Conservation (phyloP, 2,113 vertebrate genomes). For the Malurus alboscapulatus region DNA sequence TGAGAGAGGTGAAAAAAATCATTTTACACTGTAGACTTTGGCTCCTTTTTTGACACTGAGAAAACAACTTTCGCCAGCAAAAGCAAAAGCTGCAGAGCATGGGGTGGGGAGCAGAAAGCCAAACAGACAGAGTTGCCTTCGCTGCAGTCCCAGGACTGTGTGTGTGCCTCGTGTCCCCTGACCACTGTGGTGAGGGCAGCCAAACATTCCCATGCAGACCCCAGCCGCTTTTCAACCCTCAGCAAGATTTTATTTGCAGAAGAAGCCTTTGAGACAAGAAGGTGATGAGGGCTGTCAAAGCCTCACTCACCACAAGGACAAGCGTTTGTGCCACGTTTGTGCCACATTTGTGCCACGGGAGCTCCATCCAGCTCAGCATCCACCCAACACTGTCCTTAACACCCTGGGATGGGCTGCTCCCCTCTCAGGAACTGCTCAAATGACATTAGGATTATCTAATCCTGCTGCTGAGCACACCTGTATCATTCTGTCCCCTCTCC, state of each 20-base stretch:
- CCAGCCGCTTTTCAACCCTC: not conserved
- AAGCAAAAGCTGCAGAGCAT: slow-evolving; percentile 30
- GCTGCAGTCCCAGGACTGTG: not conserved
- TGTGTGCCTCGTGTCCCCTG: not conserved
- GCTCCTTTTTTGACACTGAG: slow-evolving; percentile 60
- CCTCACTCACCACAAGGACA: not conserved
- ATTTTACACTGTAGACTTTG: slow-evolving; percentile 58
- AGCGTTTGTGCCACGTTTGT: not conserved
- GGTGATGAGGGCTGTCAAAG: not conserved
- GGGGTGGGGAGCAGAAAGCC: slow-evolving; percentile 1
- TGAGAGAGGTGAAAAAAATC: slow-evolving; percentile 70
- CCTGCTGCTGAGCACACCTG: not conserved
- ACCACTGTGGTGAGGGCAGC: not conserved
- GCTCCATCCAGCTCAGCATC: not conserved
- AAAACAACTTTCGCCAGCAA: slow-evolving; percentile 61
- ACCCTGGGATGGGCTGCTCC: not conserved
- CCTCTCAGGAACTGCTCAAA: not conserved
- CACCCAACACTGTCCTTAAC: not conserved
- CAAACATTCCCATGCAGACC: not conserved
- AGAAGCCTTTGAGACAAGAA: not conserved
- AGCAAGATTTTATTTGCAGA: not conserved
- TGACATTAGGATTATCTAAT: not conserved
- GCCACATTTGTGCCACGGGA: not conserved
- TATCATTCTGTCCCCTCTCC: not conserved
- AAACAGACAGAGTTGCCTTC: not conserved